Percentiles rank a stretch among this genome's conserved stretches.
Conservation (phyloP, 2,113 vertebrate genomes). For the Hepsetus odoe region DNA sequence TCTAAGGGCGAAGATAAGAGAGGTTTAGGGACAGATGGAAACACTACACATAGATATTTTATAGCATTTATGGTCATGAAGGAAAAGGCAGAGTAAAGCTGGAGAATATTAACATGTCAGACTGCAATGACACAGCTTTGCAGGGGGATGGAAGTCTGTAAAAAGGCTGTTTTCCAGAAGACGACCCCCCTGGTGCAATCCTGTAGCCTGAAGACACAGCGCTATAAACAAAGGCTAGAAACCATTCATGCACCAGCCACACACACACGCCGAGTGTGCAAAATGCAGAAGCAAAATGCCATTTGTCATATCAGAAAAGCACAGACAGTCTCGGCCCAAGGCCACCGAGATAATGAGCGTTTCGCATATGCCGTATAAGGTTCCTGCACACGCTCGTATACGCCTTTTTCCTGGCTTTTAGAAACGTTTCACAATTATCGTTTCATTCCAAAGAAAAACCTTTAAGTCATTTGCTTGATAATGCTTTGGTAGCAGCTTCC, state of each 20-base stretch:
- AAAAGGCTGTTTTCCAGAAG: conserved; percentile 57
- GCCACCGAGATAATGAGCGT: neutral
- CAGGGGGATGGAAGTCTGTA: conserved; percentile 43
- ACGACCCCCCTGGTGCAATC: conserved; percentile 54
- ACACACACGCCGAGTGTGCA: neutral
- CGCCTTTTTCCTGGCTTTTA: too few relatives aligned
- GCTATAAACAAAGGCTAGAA: conserved; percentile 37
- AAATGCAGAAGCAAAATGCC: neutral
- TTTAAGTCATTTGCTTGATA: too few relatives aligned
- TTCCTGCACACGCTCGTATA: neutral
- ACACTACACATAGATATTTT: too few relatives aligned
- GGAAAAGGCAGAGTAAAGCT: neutral
- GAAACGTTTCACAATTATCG: too few relatives aligned
- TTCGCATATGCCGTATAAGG: neutral
- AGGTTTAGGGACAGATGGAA: too few relatives aligned
- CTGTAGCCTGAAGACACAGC: conserved; percentile 42
- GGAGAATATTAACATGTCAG: conserved; percentile 40
- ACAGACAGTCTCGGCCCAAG: neutral
- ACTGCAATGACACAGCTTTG: conserved; percentile 36
- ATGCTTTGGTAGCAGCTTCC: too few relatives aligned
- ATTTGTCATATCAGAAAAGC: conserved; percentile 25
- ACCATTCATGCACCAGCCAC: conserved; percentile 5
- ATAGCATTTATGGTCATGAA: neutral
- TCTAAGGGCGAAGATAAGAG: too few relatives aligned
- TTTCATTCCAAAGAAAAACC: too few relatives aligned